These are phyloP conservation scores for Agriopis leucophaearia DNA, from an alignment of 2,888 invertebrate genomes.

Conservation along the genomic window DNA sequence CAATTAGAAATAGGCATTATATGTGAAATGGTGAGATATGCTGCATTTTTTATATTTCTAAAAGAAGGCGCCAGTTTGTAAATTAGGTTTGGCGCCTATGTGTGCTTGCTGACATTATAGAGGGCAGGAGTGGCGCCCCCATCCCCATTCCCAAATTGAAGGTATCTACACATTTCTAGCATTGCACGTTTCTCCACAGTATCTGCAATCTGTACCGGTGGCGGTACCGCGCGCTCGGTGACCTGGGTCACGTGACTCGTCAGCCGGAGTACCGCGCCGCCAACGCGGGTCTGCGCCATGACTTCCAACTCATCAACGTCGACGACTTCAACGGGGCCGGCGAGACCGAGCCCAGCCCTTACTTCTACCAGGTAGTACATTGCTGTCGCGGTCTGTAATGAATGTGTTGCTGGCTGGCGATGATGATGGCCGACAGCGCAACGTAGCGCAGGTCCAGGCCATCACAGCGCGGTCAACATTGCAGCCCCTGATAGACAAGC, in stretches of 20 bases:
- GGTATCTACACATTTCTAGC: neutral
- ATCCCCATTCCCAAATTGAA: no score
- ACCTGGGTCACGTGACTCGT: conserved; percentile 94
- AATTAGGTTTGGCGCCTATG: neutral
- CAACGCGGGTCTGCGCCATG: conserved; percentile 96
- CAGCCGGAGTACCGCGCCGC: conserved; percentile 95
- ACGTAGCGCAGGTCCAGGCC: no score
- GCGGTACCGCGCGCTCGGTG: conserved; percentile 98
- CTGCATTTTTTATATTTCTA: neutral
- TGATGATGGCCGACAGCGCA: no score
- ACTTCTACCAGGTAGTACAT: conserved; percentile 95
- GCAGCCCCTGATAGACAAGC: no score
- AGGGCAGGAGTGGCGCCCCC: no score
- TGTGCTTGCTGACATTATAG: neutral
- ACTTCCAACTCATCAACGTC: conserved; percentile 98
- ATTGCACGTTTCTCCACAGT: conserved; percentile 69
- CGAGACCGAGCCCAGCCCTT: conserved; percentile 98
- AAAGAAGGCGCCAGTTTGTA: neutral
- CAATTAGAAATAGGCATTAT: neutral
- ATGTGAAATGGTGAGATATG: neutral
- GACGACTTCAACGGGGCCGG: conserved; percentile 98
- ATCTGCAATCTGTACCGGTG: conserved; percentile 98
- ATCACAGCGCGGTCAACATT: no score
- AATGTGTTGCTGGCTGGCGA: no score
- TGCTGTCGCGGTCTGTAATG: no score